A percentile compares a stretch with the other conserved stretches of the same genome.
Conservation (phyloP, 2,113 vertebrate genomes). For the Varanus komodoensis region DNA sequence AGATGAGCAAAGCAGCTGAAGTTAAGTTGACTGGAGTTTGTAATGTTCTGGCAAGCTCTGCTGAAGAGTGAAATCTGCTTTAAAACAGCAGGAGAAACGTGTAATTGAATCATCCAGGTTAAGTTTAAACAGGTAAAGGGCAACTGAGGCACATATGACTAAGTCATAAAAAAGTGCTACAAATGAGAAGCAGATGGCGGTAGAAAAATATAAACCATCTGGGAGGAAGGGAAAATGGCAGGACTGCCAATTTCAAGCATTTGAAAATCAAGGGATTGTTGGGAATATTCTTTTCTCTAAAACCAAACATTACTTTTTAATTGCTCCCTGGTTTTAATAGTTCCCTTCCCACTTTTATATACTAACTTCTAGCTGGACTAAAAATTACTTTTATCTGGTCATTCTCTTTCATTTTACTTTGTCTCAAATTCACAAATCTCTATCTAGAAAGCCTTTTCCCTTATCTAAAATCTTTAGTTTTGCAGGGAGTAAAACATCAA, state of each 20-base stretch:
- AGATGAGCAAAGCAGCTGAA: background rate
- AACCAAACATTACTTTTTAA: slow-evolving; percentile 40
- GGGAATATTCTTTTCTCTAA: slow-evolving; percentile 10
- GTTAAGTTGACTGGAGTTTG: background rate
- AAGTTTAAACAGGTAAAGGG: slow-evolving; percentile 11
- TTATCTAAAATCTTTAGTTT: background rate
- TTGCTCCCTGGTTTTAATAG: background rate
- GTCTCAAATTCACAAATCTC: background rate
- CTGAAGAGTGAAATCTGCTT: background rate
- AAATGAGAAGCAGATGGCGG: slow-evolving; percentile 27
- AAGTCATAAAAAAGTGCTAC: slow-evolving; percentile 9
- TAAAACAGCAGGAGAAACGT: slow-evolving; percentile 9
- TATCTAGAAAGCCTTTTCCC: background rate
- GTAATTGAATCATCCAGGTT: slow-evolving; percentile 22
- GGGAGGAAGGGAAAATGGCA: background rate
- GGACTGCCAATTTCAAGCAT: slow-evolving; percentile 29
- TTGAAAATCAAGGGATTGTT: slow-evolving; percentile 28
- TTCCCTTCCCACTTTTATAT: background rate
- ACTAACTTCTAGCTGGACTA: background rate
- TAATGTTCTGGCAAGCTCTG: slow-evolving; percentile 18
- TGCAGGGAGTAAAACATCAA: background rate
- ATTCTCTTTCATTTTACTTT: background rate
- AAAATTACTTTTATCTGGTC: background rate
- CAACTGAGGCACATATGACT: background rate
- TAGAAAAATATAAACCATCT: slow-evolving; percentile 24